phyloP scores from a whole-genome alignment of 2,797 vertebrate species.

The Rhodeus uyekii region DNA sequence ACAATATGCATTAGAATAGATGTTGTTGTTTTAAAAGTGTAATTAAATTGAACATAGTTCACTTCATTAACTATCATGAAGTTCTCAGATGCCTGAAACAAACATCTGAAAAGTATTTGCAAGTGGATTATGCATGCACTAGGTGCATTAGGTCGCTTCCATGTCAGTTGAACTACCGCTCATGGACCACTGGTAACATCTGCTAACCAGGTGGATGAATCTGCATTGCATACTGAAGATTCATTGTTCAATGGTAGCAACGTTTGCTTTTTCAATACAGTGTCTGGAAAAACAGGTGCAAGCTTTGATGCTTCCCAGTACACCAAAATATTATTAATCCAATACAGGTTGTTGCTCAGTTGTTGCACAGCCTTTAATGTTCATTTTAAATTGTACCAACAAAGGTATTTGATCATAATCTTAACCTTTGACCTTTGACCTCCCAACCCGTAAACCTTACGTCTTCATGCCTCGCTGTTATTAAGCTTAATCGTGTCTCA shows the following conservation, averaged over 20 bases:
- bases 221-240: conserved; percentile 9
- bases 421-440: conserved; percentile 12
- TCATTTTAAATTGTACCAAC: conserved; percentile 17
- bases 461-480: conserved; percentile 24
- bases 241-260: conserved; percentile 7
- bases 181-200: conserved; percentile 31
- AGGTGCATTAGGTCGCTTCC: conserved; percentile 31
- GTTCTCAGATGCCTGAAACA: conserved; percentile 7
- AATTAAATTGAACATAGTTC: background rate
- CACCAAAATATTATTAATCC: conserved; percentile 7
- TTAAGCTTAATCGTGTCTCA: conserved; percentile 18
- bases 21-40: background rate
- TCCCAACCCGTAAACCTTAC: conserved; percentile 14
- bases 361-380: conserved; percentile 12
- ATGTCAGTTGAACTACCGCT: conserved; percentile 13
- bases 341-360: conserved; percentile 11
- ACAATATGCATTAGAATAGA: background rate
- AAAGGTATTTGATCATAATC: background rate
- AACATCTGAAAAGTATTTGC: conserved; percentile 51
- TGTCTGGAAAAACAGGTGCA: conserved; percentile 46
- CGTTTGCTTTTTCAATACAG: conserved; percentile 32
- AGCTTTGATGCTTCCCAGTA: conserved; percentile 25
- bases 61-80: conserved; percentile 1
- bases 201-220: conserved; percentile 45
- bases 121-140: conserved; percentile 36